phyloP scores from a whole-genome alignment of 1,140 invertebrate genomes.

The Zaprionus gabonicus region DNA sequence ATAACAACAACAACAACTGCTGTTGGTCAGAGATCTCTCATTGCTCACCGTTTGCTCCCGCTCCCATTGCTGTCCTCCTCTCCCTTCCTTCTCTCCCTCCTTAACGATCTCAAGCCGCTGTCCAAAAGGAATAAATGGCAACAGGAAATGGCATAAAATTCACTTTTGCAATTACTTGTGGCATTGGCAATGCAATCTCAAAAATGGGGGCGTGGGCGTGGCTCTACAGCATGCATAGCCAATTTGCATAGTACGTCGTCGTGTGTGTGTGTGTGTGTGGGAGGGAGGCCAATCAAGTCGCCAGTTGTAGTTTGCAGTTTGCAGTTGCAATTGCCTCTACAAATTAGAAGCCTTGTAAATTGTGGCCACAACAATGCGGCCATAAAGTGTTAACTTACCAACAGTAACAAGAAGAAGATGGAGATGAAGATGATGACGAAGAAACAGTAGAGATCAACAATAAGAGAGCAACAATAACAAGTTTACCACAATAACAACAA shows the following conservation, averaged over 20 bases:
- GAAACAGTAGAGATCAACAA: conserved; percentile 10
- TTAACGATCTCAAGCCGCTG: conserved; percentile 22
- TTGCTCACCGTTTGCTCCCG: conserved; percentile 2
- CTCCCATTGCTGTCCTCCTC: neutral
- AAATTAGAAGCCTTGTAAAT: conserved; percentile 28
- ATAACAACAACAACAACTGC: conserved; percentile 15
- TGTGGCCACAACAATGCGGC: conserved; percentile 26
- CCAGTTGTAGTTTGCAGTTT: conserved; percentile 13
- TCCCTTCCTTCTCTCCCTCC: neutral
- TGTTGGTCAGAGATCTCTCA: conserved; percentile 36
- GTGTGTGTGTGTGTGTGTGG: conserved; percentile 11
- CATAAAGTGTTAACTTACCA: conserved; percentile 37
- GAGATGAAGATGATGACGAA: neutral
- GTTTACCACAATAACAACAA: neutral
- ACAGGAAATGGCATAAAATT: conserved; percentile 52
- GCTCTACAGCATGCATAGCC: neutral
- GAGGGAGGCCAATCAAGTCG: conserved; percentile 27
- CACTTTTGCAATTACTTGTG: conserved; percentile 50
- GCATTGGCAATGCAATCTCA: conserved; percentile 41
- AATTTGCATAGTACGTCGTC: conserved; percentile 23
- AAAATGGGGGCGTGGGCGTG: conserved; percentile 14
- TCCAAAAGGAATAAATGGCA: conserved; percentile 26
- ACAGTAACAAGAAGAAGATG: neutral
- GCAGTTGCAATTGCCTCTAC: neutral
- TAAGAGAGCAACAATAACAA: neutral